These are phyloP conservation scores for Galendromus occidentalis DNA, from an alignment of 1,140 invertebrate species.

Conservation along the genomic window DNA sequence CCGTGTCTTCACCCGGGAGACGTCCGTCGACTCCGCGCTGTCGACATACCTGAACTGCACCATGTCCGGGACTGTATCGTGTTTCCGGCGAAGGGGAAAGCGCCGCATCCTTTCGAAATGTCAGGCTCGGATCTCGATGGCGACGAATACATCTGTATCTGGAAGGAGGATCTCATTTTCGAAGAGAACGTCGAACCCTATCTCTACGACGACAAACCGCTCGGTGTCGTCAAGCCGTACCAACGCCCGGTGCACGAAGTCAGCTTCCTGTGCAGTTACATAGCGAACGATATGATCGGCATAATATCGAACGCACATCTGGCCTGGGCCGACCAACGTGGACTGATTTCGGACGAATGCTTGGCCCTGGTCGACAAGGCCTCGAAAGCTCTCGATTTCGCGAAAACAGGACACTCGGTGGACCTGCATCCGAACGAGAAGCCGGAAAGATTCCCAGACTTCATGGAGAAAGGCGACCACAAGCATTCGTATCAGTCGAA, in stretches of 20 bases:
- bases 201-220: constrained; percentile 18
- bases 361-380: constrained; percentile 21
- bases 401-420: constrained; percentile 21
- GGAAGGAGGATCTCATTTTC: constrained; percentile 24
- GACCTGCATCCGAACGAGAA: constrained; percentile 19
- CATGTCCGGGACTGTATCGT: constrained; percentile 30
- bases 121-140: constrained; percentile 28
- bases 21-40: constrained; percentile 26
- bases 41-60: constrained; percentile 24
- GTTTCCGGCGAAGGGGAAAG: constrained; percentile 26
- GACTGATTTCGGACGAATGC: constrained; percentile 22
- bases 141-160: constrained; percentile 28
- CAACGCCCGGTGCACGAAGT: constrained; percentile 22
- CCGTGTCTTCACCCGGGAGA: constrained; percentile 29
- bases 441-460: constrained; percentile 22
- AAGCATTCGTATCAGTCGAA: constrained; percentile 21
- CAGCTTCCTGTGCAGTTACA: constrained; percentile 22
- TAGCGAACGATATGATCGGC: constrained; percentile 23
- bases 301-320: constrained; percentile 23
- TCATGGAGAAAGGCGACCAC: constrained; percentile 21
- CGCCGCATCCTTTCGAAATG: constrained; percentile 32
- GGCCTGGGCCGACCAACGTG: constrained; percentile 20
- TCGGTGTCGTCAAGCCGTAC: constrained; percentile 24
- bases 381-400: constrained; percentile 22
- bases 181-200: not conserved